Evolutionary conservation across 2,888 invertebrate genomes (phyloP), one percentile per base, ranked within the genome.

Genomic region (Caenorhabditis sp.): DNA sequence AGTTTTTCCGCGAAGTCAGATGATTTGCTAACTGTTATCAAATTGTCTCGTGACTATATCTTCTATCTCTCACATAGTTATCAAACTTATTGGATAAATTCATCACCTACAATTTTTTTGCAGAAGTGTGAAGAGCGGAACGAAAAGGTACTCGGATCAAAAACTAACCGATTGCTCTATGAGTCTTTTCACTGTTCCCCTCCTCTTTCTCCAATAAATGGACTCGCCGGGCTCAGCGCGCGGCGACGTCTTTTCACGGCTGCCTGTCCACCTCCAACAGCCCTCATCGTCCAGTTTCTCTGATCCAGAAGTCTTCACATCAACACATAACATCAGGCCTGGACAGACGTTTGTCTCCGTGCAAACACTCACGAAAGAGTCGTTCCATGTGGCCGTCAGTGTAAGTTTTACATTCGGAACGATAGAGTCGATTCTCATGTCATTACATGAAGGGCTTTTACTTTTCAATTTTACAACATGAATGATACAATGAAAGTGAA

Each of bases 331-430:
- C 58, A 74, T 87, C 49, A 76, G 85, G 28, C 86, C 85, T 19
- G 87, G 87, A 38, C 87, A 87, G 79, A 58, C 76, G 54, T 87
- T 84, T 59, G 85, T 88, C 31, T 83, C 86, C 22, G 87, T 89
- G 16, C 87, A 89, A 56, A 87, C 89, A 19, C 80, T 89, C 54
- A 86, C 87, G 51, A 88, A 88, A 74, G 85, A 88, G 70, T 85
- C 75, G 44, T 80, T 89, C 63, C 79, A 85, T 66, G 84, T 89
- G 49, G 84, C 84, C 5, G 85, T 89, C 22, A 83, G 79, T 76
- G 88, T 88, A 74, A 76, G 86, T 70, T 44, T 31, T 44, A 26
- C n/a, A 10, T 38, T 38, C 38, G 38, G 49, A 66, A 44, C 38
- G 66, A 28, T 35, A 59, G 19, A 59, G 10, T 59, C 35, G 22